Evolutionary conservation across 2,113 vertebrate species (phyloP).

Genomic region (Euleptes europaea): DNA sequence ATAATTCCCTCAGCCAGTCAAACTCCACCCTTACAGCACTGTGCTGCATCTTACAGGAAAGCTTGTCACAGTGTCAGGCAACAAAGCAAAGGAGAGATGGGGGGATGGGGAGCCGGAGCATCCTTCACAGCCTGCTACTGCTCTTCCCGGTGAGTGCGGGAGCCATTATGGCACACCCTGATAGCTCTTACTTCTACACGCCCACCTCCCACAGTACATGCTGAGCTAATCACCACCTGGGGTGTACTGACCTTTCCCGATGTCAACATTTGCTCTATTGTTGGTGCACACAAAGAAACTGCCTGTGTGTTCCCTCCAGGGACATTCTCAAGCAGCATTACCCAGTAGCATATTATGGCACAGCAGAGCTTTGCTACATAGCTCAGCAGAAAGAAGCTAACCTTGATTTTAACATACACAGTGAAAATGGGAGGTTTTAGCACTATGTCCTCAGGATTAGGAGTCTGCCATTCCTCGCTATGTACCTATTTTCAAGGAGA

Average conservation of each 20-base stretch:
- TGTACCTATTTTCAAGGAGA: not conserved
- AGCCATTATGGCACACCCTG: not conserved
- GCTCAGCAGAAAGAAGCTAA: constrained; percentile 45
- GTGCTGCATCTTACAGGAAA: not conserved
- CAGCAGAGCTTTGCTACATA: constrained; percentile 25
- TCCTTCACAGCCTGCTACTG: not conserved
- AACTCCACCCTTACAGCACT: not conserved
- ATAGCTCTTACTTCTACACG: not conserved
- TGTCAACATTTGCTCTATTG: constrained; percentile 51
- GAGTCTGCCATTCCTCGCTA: not conserved
- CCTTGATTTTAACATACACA: not conserved
- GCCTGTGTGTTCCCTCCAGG: constrained; percentile 26
- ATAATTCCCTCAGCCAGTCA: not conserved
- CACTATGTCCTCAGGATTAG: not conserved
- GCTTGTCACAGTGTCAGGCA: not conserved
- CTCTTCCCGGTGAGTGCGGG: not conserved
- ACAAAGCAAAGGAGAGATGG: not conserved
- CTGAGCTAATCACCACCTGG: constrained; percentile 19
- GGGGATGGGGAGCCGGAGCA: not conserved
- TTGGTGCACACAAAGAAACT: constrained; percentile 59
- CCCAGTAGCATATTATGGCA: constrained; percentile 47
- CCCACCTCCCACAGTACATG: not conserved
- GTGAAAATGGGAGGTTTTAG: not conserved
- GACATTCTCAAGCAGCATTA: constrained; percentile 45
- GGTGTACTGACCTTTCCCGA: constrained; percentile 38